Base-by-base conservation (phyloP, 2,888 invertebrate genomes). In the Reticulitermes lucifugus region DNA sequence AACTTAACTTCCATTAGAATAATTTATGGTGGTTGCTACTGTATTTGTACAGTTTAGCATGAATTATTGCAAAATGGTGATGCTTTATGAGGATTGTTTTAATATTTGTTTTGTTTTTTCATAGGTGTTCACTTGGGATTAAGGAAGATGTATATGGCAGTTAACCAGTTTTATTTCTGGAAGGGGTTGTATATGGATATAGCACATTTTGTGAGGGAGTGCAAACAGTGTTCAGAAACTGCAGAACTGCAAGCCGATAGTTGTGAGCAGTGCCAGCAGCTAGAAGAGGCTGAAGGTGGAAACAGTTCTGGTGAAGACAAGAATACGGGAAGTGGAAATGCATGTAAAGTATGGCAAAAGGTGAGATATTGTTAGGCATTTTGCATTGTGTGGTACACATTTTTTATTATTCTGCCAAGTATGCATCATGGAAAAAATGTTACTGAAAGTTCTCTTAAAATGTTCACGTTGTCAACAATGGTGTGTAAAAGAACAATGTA, bases 51-150 rank as follows among this genome's bases (percentile, higher is more conserved):
- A 51, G 51, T 51, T 12, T 51, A 51, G 51, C 21, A 65, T 22
- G 18, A 60, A 60, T 59, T 46, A 12, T 35, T 59, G 25, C 51
- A 21, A 59, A 84, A n/a, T 25, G 7, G 10, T 55, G 22, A 25
- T 55, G 22, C 71, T 51, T 1, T 43, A n/a, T 73, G 14, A 43
- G 2, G 43, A 35, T 4, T 35, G 35, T 35, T 25, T 46, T n/a
- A 43, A 43, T 25, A 71, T 46, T 71, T n/a, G 10, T 83, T 25
- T 71, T 22, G 4, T 35, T 35, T 35, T 35, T 51, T 21, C 25
- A 43, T 71, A 89, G 89, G 89, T 79, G 87, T 88, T 70, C 89
- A 89, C 85, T 84, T 87, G 79, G 89, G 89, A 25, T 88, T 88
- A 51, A 88, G 87, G 59, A 89, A 88, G 85, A 88, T 89, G 88